A percentile compares a stretch with the other conserved stretches of the same genome.
Evolutionary conservation across 2,888 invertebrate species (phyloP).

Genomic region (Calliopum simillimum): DNA sequence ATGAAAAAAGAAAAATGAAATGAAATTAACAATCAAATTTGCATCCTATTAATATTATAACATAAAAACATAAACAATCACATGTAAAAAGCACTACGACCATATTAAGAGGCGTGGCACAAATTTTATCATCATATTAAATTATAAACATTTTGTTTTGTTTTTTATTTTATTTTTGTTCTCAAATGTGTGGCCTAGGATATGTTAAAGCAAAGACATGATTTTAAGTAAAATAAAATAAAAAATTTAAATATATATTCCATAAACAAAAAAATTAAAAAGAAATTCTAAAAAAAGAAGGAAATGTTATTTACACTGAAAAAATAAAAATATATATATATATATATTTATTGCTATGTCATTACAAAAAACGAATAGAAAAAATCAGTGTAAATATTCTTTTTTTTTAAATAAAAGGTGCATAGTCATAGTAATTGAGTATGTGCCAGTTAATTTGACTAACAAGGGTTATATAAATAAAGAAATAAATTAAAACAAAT

Average conservation of each 20-base stretch:
- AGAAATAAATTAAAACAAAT: too few relatives aligned
- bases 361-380: slow-evolving; percentile 42
- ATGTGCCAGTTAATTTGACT: slow-evolving; percentile 27
- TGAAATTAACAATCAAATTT: too few relatives aligned
- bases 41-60: background rate
- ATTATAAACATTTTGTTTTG: too few relatives aligned
- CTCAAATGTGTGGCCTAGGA: slow-evolving; percentile 20
- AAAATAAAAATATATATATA: slow-evolving; percentile 36
- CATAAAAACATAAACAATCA: slow-evolving; percentile 1
- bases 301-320: slow-evolving; percentile 2
- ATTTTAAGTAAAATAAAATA: slow-evolving; percentile 12
- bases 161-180: slow-evolving; percentile 9
- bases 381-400: slow-evolving; percentile 5
- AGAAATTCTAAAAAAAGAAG: slow-evolving; percentile 7
- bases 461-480: slow-evolving; percentile 45
- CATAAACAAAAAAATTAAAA: background rate
- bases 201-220: slow-evolving; percentile 15
- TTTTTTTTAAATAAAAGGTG: slow-evolving; percentile 15
- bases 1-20: background rate
- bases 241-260: slow-evolving; percentile 23
- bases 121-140: background rate
- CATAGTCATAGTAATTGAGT: slow-evolving; percentile 16
- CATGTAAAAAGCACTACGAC: slow-evolving; percentile 17
- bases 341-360: slow-evolving; percentile 42
- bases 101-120: background rate